Evolutionary conservation across 2,113 vertebrate genomes (phyloP), one percentile per base, ranked within the genome.

Genomic region (Cavia aperea): DNA sequence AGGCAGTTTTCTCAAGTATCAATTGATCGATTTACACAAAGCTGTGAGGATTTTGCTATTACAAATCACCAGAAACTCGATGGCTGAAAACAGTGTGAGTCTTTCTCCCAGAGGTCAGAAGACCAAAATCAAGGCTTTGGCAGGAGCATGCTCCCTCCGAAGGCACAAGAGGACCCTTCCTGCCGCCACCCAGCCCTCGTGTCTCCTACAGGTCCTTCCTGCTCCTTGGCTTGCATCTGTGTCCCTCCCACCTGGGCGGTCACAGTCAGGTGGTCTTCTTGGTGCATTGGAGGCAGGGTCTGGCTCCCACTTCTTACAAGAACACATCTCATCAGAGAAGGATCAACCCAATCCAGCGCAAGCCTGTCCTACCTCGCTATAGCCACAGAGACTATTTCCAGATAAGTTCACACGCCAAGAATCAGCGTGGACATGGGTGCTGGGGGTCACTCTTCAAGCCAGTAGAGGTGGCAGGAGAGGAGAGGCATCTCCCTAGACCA

Each of bases 91-190:
- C 68, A 26, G 4, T 18, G 33, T 12, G 23, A 4, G 5, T 1
- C 21, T 3, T 13, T 23, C 14, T 9, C 75, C 63, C 23, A 13
- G 63, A 65, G 31, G 2, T 62, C 43, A 26, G 51, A 19, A 11
- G 33, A 24, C 18, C 77, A 33, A 62, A 23, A 9, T 7, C 19
- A 29, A 14, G 31, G n/a, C 10, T 11, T 23, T 6, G 6, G 70
- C 54, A 5, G 12, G 11, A 26, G 51, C 9, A 0, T 0, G 39
- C 24, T 24, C 49, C n/a, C 3, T 24, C 3, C 13, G 0, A 1
- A 70, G 51, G 10, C 4, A 4, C 36, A 18, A 18, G 18, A 31
- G 13, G 3, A 0, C 4, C 12, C 24, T 10, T 3, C 63, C 0
- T 3, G 23, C 51, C 33, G 7, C 77, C 77, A 70, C 19, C 21